Evolutionary conservation across 2,888 invertebrate genomes (phyloP), one percentile per base, ranked within the genome.

Genomic region (Copidosoma aretas): DNA sequence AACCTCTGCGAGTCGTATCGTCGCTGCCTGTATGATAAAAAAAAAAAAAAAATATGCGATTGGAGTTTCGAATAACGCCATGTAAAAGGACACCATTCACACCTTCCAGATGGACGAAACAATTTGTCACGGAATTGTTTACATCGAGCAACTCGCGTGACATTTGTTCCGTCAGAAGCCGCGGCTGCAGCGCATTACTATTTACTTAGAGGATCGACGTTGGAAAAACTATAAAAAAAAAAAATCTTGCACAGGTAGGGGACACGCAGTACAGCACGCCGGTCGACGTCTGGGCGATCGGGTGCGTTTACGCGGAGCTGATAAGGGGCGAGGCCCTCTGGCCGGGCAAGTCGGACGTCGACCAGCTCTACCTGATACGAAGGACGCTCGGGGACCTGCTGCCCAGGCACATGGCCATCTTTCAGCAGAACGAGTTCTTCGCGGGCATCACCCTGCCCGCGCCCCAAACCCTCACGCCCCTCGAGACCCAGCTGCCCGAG

Each of bases 291-390:
- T 99, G 98, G 98, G 99, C 98, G 61, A 95, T 98, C 76, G 98
- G 95, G 39, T 95, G 95, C 80, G 93, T 95, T 10, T 91, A 93
- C 80, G 95, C 95, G 8, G 95, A 95, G 83, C 85, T 96, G 64
- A 88, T 95, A 62, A 89, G 92, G 60, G 95, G 96, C 19, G 96
- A 97, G 84, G 96, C 97, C 1, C 82, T 98, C 39, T 99, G 98
- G 98, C 98, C 99, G 0, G 99, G 99, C 51, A 94, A 97, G 84
- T 98, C 98, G 43, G 99, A 99, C 84, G 93, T 99, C 25, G 99
- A 99, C 86, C 98, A 99, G 84, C 86, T 99, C 64, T 98, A 96
- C 86, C 89, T 98, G 77, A 99, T 99, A 80, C 88, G 96, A 79
- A 93, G 93, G 84, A 97, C 97, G 1, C 87, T 98, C 70, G 98